phyloP scores from a whole-genome alignment of 2,113 vertebrate species.

The Sinosuthora webbiana region DNA sequence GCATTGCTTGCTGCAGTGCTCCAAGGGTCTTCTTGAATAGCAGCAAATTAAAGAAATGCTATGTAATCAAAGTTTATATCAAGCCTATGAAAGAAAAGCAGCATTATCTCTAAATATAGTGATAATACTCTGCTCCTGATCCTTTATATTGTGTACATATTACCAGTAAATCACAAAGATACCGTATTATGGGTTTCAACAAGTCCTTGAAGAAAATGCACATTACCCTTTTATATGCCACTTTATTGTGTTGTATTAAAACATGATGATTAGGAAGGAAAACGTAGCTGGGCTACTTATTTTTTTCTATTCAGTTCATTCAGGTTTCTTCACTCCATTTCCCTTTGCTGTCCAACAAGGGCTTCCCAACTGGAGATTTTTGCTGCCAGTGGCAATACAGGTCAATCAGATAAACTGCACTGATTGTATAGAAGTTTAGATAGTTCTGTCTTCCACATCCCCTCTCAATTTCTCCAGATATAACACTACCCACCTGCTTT shows the following conservation, averaged over 20 bases:
- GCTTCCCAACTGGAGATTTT: not conserved
- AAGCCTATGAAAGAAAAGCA: conserved; percentile 73
- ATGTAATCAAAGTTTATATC: conserved; percentile 81
- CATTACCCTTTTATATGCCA: conserved; percentile 15
- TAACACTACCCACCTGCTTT: not conserved
- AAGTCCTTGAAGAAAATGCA: conserved; percentile 29
- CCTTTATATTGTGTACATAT: conserved; percentile 51
- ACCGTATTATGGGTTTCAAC: conserved; percentile 18
- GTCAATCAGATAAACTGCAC: not conserved
- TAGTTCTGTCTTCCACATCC: not conserved
- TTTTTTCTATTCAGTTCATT: conserved; percentile 16
- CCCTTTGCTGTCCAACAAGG: not conserved
- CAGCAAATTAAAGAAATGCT: conserved; percentile 79
- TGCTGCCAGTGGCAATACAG: not conserved
- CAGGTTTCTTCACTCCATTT: not conserved
- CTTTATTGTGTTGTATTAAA: conserved; percentile 67
- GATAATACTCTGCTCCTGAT: conserved; percentile 8
- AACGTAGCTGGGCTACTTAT: conserved; percentile 7
- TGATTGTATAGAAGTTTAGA: not conserved
- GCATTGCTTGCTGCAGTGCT: conserved; percentile 68
- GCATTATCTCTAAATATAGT: conserved; percentile 72
- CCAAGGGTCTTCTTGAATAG: conserved; percentile 77
- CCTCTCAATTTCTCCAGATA: not conserved
- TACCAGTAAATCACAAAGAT: conserved; percentile 23
- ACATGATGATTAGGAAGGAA: conserved; percentile 64